A percentile compares a stretch with the other conserved stretches of the same genome.
Evolutionary conservation across 2,888 invertebrate genomes (phyloP).

Genomic region (Brenthis daphne): DNA sequence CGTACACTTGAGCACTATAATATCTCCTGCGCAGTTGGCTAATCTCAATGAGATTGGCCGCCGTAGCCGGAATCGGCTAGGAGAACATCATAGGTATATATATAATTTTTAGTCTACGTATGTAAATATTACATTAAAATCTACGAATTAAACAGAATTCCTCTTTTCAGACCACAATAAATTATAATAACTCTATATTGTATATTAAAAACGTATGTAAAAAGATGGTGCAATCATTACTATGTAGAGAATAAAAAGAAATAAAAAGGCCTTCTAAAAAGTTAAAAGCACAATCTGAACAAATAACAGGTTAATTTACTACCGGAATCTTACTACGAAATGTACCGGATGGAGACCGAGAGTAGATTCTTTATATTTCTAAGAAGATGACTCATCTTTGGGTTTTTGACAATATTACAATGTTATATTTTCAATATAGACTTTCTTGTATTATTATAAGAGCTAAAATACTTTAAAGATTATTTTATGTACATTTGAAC

Average conservation of each 20-base stretch:
- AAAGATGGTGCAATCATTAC: background rate
- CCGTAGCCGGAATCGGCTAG: too few relatives aligned
- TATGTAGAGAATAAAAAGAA: background rate
- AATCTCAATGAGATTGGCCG: too few relatives aligned
- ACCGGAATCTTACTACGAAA: conserved; percentile 34
- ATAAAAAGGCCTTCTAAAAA: conserved; percentile 1
- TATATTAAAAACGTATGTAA: too few relatives aligned
- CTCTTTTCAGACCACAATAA: too few relatives aligned
- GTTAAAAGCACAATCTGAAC: background rate
- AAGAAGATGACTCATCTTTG: conserved; percentile 53
- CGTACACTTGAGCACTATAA: too few relatives aligned
- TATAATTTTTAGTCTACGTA: too few relatives aligned
- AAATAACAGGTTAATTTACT: conserved; percentile 14
- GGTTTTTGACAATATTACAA: conserved; percentile 19
- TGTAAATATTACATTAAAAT: too few relatives aligned
- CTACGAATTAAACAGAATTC: too few relatives aligned
- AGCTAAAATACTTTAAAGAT: background rate
- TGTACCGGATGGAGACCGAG: conserved; percentile 56
- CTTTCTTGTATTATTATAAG: background rate
- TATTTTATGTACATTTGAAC: conserved; percentile 6
- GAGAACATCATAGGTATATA: too few relatives aligned
- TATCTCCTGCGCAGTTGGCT: too few relatives aligned
- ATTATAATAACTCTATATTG: too few relatives aligned
- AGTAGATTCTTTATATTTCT: conserved; percentile 57
- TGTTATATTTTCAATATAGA: background rate